phyloP scores from a whole-genome alignment of 2,797 vertebrate species.

The Falco naumanni region DNA sequence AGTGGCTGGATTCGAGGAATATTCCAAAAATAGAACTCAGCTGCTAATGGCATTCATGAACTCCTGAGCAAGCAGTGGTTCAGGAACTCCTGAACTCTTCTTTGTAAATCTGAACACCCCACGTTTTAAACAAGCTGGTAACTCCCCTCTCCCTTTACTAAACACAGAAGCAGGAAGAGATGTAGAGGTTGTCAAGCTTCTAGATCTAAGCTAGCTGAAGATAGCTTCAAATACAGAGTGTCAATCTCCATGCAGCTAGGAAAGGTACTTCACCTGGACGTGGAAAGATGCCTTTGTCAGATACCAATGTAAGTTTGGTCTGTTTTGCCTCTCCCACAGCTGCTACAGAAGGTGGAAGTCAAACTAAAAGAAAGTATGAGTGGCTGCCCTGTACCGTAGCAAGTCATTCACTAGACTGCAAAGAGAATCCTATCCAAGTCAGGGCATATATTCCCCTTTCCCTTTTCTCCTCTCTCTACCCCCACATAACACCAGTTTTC shows the following conservation, averaged over 20 bases:
- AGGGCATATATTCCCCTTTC: not conserved
- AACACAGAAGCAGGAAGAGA: not conserved
- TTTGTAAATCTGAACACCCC: not conserved
- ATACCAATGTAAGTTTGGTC: not conserved
- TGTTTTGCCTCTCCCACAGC: not conserved
- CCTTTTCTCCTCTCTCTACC: not conserved
- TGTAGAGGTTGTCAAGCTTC: not conserved
- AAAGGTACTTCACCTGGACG: not conserved
- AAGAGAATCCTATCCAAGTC: not conserved
- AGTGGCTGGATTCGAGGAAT: not conserved
- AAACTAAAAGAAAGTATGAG: not conserved
- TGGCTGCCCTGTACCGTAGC: not conserved
- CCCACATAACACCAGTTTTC: not conserved
- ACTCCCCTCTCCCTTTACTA: not conserved
- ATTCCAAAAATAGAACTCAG: not conserved
- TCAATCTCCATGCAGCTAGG: not conserved
- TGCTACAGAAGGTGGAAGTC: not conserved
- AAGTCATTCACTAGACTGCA: not conserved
- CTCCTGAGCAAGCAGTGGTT: not conserved
- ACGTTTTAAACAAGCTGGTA: not conserved
- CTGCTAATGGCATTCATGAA: not conserved
- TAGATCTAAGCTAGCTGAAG: not conserved
- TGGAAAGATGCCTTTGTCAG: not conserved
- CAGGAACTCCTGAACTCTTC: not conserved
- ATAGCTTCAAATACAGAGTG: not conserved